phyloP scores from a whole-genome alignment of 1,140 invertebrate species.

The Diachasmimorpha longicaudata region DNA sequence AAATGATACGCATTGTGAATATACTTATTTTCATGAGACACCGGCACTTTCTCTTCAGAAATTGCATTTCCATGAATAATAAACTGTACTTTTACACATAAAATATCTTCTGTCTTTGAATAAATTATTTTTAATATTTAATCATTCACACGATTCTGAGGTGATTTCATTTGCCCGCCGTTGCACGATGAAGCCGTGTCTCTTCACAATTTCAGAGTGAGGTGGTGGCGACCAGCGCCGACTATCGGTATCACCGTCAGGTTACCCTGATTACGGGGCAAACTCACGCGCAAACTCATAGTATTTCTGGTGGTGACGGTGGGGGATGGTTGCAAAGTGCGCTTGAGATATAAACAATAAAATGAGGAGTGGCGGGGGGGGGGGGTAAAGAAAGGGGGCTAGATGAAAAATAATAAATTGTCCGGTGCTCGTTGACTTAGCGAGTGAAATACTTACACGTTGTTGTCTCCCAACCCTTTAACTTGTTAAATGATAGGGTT shows the following conservation, averaged over 20 bases:
- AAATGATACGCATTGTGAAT: conserved; percentile 9
- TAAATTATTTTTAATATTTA: neutral
- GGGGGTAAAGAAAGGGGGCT: too few relatives aligned
- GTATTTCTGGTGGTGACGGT: neutral
- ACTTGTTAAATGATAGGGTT: too few relatives aligned
- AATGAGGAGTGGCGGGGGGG: neutral
- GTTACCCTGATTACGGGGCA: neutral
- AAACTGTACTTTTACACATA: neutral
- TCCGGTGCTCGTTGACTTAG: neutral
- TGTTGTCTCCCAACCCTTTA: too few relatives aligned
- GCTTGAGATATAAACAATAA: conserved; percentile 1
- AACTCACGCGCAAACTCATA: conserved; percentile 15
- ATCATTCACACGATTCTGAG: neutral
- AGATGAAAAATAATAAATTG: conserved; percentile 1
- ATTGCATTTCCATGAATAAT: conserved; percentile 44
- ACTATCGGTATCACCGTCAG: conserved; percentile 48
- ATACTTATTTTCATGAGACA: conserved; percentile 41
- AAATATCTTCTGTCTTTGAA: conserved; percentile 9
- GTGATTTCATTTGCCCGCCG: conserved; percentile 30
- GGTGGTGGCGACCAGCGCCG: conserved; percentile 50
- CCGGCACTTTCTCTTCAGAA: conserved; percentile 56
- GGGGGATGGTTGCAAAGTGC: neutral
- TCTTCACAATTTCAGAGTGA: conserved; percentile 18
- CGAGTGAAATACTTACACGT: neutral
- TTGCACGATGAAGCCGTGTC: conserved; percentile 29